Conservation (phyloP, 2,113 vertebrate species). For the Halichoerus grypus region DNA sequence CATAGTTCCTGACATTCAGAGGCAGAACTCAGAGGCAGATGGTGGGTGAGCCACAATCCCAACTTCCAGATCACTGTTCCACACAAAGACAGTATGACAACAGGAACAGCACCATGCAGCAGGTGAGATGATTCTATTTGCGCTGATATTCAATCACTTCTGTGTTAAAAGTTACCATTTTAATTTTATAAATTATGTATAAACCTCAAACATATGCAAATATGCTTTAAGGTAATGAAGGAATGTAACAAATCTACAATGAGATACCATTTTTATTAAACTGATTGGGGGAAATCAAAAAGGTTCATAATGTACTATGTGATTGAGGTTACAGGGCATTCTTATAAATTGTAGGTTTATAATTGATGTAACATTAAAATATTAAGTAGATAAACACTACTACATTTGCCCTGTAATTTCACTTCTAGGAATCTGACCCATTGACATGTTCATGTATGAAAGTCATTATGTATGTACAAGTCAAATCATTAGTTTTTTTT, state of each 20-base stretch:
- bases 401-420: not conserved
- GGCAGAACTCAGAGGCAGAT: not conserved
- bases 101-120: not conserved
- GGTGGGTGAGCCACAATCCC: no score
- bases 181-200: not conserved
- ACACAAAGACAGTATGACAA: not conserved
- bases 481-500: not conserved
- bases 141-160: not conserved
- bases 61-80: not conserved
- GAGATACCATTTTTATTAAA: not conserved
- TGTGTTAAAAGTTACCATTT: not conserved
- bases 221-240: not conserved
- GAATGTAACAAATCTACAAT: not conserved
- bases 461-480: not conserved
- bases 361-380: not conserved
- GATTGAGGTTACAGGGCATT: not conserved
- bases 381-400: not conserved
- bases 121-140: not conserved
- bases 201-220: not conserved
- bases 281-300: not conserved
- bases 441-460: not conserved
- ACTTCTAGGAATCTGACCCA: not conserved
- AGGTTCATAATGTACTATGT: not conserved
- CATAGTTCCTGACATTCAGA: not conserved
- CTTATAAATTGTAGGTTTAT: not conserved